These are phyloP conservation scores for Drosophila leonis DNA, from an alignment of 2,888 invertebrate genomes.

Conservation along the genomic window DNA sequence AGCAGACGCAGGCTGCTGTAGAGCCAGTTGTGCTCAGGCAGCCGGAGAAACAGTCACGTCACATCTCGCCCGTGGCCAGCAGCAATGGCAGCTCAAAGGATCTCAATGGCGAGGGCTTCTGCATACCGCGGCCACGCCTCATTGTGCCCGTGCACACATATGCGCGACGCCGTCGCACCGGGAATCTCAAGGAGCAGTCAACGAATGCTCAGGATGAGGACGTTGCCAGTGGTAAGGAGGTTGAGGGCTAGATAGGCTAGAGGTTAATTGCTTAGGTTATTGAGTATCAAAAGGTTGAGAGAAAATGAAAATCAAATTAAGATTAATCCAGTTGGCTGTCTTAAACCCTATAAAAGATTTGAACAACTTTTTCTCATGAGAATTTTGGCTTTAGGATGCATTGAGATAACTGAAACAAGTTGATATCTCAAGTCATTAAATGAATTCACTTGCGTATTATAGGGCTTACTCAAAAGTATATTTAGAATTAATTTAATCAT, in stretches of 20 bases:
- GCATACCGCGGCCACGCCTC: conserved; percentile 93
- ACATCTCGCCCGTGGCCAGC: conserved; percentile 62
- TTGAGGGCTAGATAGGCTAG: background rate
- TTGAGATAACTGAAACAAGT: background rate
- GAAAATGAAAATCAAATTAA: background rate
- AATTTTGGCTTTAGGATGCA: background rate
- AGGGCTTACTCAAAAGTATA: too few relatives aligned
- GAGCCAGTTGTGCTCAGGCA: conserved; percentile 13
- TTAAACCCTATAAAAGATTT: background rate
- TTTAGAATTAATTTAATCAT: background rate
- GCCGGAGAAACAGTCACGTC: conserved; percentile 20
- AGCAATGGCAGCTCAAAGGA: conserved; percentile 86
- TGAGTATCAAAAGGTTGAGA: background rate
- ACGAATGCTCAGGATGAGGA: conserved; percentile 48
- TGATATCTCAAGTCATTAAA: too few relatives aligned
- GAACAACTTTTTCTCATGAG: background rate
- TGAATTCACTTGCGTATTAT: too few relatives aligned
- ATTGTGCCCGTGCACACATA: conserved; percentile 96
- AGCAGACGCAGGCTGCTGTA: background rate
- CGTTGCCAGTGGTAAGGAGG: conserved; percentile 58
- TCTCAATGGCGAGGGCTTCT: conserved; percentile 87
- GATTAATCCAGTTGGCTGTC: background rate
- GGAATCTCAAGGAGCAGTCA: conserved; percentile 87
- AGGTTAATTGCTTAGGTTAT: background rate
- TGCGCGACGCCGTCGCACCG: conserved; percentile 92